Evolutionary conservation across 2,113 vertebrate species (phyloP).

Genomic region (Eulacestoma nigropectus): DNA sequence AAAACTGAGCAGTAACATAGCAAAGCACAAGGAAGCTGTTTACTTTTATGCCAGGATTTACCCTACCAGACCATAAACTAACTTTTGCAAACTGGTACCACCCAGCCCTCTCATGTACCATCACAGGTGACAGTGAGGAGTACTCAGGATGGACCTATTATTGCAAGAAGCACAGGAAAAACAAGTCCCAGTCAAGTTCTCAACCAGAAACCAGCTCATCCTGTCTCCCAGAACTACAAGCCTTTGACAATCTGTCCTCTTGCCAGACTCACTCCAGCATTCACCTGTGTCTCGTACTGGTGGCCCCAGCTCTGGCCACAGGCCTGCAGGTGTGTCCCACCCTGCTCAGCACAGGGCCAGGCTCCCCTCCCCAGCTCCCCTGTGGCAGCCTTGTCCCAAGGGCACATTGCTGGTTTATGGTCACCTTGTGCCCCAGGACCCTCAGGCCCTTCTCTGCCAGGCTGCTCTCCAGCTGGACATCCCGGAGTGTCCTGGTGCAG

Average conservation of each 20-base stretch:
- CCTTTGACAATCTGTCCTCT: not conserved
- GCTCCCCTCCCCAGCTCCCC: not conserved
- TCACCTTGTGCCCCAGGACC: no score
- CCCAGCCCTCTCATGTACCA: not conserved
- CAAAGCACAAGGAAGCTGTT: not conserved
- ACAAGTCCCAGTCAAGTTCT: not conserved
- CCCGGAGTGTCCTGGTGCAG: not conserved
- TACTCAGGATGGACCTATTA: not conserved
- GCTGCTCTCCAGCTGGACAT: not conserved
- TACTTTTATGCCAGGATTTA: not conserved
- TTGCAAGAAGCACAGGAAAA: not conserved
- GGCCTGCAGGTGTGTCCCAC: not conserved
- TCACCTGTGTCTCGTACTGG: accelerated
- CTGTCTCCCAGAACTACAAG: not conserved
- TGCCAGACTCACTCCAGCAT: not conserved
- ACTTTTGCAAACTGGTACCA: not conserved
- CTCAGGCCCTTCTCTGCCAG: not conserved
- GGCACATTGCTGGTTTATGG: not conserved
- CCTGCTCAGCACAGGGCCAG: not conserved
- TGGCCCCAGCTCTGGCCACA: no score
- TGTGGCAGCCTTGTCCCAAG: not conserved
- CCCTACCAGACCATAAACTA: not conserved
- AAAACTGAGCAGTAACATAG: not conserved
- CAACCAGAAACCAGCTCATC: not conserved
- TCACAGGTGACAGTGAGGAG: not conserved